Conservation (phyloP, 2,113 vertebrate genomes). For the Esox niger region DNA sequence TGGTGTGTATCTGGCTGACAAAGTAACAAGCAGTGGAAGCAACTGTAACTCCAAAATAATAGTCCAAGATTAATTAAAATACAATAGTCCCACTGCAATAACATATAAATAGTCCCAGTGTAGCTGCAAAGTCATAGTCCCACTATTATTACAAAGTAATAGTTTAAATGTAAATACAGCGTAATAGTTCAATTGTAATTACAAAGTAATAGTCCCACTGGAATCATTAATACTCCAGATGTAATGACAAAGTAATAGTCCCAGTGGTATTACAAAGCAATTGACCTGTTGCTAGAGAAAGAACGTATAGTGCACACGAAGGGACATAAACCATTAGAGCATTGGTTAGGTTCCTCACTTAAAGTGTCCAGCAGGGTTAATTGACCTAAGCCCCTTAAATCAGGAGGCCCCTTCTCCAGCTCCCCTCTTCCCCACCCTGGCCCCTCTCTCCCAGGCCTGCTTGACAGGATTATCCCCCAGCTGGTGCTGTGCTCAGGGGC, state of each 20-base stretch:
- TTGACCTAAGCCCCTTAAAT: constrained; percentile 59
- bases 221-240: no score
- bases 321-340: constrained; percentile 46
- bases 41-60: no score
- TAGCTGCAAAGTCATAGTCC: neutral
- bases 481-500: constrained; percentile 55
- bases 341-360: constrained; percentile 33
- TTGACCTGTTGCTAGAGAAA: no score
- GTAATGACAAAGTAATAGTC: neutral
- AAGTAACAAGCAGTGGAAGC: no score
- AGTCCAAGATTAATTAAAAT: neutral
- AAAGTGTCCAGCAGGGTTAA: constrained; percentile 57
- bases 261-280: neutral
- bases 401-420: constrained; percentile 18
- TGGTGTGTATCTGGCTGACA: no score
- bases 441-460: constrained; percentile 52
- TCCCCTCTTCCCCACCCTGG: no score
- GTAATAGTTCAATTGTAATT: neutral
- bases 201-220: no score
- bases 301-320: neutral
- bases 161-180: no score
- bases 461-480: constrained; percentile 66
- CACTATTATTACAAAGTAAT: neutral
- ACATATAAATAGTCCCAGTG: no score
- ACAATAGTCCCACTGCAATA: no score